Conservation (phyloP, 2,797 vertebrate genomes). For the Silurus lanzhouensis region DNA sequence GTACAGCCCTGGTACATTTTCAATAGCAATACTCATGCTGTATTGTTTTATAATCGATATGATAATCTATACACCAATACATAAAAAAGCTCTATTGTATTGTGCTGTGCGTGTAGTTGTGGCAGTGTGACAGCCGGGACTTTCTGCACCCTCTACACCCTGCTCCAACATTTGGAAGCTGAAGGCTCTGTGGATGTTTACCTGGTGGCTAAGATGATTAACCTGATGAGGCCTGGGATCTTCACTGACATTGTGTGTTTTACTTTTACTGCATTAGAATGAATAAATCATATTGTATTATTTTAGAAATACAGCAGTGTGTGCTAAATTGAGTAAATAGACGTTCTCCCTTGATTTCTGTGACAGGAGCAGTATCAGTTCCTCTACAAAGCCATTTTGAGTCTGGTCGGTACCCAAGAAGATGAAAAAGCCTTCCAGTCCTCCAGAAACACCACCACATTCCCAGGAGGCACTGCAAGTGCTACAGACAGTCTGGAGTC, state of each 20-base stretch:
- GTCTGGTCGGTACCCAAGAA: constrained; percentile 88
- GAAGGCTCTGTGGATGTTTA: constrained; percentile 89
- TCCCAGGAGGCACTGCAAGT: constrained; percentile 76
- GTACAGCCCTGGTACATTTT: not conserved
- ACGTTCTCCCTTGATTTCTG: constrained; percentile 37
- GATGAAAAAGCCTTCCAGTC: constrained; percentile 83
- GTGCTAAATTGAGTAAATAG: not conserved
- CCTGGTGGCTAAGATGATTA: constrained; percentile 89
- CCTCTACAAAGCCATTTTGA: constrained; percentile 93
- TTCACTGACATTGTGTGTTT: constrained; percentile 88
- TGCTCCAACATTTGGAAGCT: constrained; percentile 85
- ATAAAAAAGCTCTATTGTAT: too few species aligned
- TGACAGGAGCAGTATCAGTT: constrained; percentile 93
- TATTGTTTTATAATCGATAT: not conserved
- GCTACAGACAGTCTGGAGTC: constrained; percentile 90
- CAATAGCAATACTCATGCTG: not conserved
- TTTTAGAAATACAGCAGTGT: not conserved
- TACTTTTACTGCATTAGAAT: not conserved
- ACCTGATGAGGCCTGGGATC: constrained; percentile 90
- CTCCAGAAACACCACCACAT: constrained; percentile 83
- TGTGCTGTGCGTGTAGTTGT: constrained; percentile 69
- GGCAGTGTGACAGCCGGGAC: constrained; percentile 90
- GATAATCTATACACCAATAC: not conserved
- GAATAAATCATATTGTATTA: not conserved
- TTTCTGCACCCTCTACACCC: constrained; percentile 87